Conservation (phyloP, 2,888 invertebrate species). For the Xestia c-nigrum region DNA sequence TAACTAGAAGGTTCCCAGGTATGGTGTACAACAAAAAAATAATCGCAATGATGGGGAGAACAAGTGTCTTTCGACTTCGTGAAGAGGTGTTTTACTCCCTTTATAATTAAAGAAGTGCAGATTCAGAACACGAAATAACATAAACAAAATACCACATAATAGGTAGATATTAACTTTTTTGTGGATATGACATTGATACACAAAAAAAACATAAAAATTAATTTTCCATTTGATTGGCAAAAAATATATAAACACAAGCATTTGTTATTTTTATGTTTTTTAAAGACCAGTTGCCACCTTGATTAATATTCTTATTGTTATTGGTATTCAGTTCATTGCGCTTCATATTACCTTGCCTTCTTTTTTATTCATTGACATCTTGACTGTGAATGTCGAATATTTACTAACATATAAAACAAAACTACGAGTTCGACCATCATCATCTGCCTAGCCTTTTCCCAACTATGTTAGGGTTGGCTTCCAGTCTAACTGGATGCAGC, state of each 20-base stretch:
- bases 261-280: background rate
- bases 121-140: background rate
- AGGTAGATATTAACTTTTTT: background rate
- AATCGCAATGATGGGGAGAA: too few species aligned
- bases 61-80: too few species aligned
- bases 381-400: background rate
- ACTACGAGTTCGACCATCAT: too few species aligned
- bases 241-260: background rate
- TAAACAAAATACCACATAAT: background rate
- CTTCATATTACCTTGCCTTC: background rate
- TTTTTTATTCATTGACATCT: background rate
- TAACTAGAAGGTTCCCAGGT: too few species aligned
- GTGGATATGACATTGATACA: background rate
- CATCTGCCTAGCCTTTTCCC: too few species aligned
- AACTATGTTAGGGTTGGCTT: too few species aligned
- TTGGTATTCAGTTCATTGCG: background rate
- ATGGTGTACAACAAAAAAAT: too few species aligned
- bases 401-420: background rate
- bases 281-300: background rate
- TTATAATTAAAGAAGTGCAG: background rate
- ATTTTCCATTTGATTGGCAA: background rate
- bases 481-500: too few species aligned
- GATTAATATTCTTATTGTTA: background rate
- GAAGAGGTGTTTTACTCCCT: too few species aligned
- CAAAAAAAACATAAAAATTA: background rate